These are phyloP conservation scores for Conger conger DNA, from an alignment of 2,113 vertebrate genomes.

Conservation along the genomic window DNA sequence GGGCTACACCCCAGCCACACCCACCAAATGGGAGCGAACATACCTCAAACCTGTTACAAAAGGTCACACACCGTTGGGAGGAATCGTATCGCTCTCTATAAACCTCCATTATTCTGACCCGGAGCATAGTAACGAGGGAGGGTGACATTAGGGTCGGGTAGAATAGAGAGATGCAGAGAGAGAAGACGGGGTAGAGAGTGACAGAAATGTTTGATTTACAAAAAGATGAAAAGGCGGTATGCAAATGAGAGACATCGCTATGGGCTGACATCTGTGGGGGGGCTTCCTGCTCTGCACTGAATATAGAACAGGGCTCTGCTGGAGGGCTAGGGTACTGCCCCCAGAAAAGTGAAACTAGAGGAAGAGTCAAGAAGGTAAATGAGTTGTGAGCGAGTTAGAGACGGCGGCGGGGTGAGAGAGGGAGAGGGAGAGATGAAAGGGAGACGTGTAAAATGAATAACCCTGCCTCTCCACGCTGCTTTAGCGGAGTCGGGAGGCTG, in stretches of 20 bases:
- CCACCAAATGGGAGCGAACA: no score
- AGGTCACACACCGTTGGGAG: no score
- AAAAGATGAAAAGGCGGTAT: neutral
- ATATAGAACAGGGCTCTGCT: neutral
- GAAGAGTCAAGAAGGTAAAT: neutral
- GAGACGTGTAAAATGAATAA: slow-evolving; percentile 20
- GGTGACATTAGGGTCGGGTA: neutral
- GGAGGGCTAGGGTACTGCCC: slow-evolving; percentile 11
- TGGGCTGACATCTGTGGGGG: neutral
- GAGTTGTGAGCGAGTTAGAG: neutral
- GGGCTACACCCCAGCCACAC: no score
- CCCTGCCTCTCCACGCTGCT: slow-evolving; percentile 16
- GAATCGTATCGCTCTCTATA: neutral
- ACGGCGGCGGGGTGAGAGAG: neutral
- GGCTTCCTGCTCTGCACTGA: slow-evolving; percentile 27
- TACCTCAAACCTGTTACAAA: no score
- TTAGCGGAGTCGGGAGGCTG: slow-evolving; percentile 18
- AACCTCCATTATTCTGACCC: neutral
- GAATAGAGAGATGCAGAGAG: slow-evolving; percentile 12
- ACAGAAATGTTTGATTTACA: neutral
- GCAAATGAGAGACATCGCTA: slow-evolving; percentile 9
- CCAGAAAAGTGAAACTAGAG: neutral
- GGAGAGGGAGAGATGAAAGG: slow-evolving; percentile 8
- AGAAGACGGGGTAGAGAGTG: neutral
- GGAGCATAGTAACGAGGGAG: neutral